Evolutionary conservation across 2,113 vertebrate species (phyloP).

Genomic region (Cryptotis parvus): DNA sequence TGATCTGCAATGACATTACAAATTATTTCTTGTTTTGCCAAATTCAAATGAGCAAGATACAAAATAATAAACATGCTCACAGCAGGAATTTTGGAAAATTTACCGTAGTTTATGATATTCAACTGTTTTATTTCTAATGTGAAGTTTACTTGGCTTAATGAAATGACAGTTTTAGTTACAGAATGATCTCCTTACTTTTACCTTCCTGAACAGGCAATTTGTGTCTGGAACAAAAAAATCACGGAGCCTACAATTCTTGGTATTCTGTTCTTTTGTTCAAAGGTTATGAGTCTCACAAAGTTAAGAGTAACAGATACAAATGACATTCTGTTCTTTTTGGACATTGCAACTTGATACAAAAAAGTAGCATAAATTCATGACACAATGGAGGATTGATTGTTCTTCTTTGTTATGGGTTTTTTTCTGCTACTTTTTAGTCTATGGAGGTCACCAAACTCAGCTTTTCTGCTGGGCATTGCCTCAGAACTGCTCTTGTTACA

Average conservation of each 20-base stretch:
- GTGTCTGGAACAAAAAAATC: conserved; percentile 31
- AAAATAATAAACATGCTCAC: not conserved
- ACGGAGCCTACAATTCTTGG: not conserved
- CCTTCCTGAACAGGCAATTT: conserved; percentile 28
- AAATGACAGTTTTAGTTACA: conserved; percentile 35
- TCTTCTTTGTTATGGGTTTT: not conserved
- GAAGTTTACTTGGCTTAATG: not conserved
- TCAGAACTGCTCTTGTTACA: conserved; percentile 14
- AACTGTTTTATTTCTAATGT: conserved; percentile 37
- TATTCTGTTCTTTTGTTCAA: not conserved
- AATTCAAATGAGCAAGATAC: conserved; percentile 19
- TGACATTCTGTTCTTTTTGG: conserved; percentile 24
- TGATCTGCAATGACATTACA: conserved; percentile 47
- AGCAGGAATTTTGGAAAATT: not conserved
- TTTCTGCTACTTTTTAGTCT: not conserved
- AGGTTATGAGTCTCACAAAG: not conserved
- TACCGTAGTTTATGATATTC: not conserved
- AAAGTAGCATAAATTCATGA: not conserved
- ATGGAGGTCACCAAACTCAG: not conserved
- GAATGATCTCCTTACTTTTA: not conserved
- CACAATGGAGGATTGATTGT: not conserved
- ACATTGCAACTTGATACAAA: conserved; percentile 42
- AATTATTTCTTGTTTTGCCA: conserved; percentile 16
- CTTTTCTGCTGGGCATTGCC: not conserved
- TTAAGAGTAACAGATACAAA: not conserved